Percentiles rank a stretch among this genome's conserved stretches.
Evolutionary conservation across 2,797 vertebrate species (phyloP).

Genomic region (Apogon talboti): DNA sequence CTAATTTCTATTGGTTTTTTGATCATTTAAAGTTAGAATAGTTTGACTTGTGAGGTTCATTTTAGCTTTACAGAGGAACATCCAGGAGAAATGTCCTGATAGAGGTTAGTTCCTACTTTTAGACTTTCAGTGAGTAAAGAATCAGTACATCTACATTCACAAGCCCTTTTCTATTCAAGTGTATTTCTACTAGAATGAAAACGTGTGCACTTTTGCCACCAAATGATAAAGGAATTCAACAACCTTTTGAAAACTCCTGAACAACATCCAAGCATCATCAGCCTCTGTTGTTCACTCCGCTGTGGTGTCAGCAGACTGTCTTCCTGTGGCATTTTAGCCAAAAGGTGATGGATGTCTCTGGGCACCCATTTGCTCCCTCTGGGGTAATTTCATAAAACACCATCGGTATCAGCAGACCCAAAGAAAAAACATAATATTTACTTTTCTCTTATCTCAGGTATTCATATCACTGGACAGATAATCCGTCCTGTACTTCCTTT

Average conservation of each 20-base stretch:
- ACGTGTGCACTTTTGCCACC: neutral
- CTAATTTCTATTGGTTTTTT: too few species aligned
- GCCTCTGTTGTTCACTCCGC: constrained; percentile 14
- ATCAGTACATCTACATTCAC: too few species aligned
- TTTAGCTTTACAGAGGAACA: too few species aligned
- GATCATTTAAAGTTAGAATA: too few species aligned
- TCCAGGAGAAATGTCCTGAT: too few species aligned
- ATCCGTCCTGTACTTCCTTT: constrained; percentile 6
- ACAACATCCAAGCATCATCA: constrained; percentile 41
- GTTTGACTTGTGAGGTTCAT: too few species aligned
- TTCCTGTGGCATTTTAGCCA: constrained; percentile 61
- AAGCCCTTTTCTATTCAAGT: too few species aligned
- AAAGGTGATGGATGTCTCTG: constrained; percentile 69
- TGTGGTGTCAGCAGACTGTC: constrained; percentile 71
- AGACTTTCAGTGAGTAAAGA: too few species aligned
- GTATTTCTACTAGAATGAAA: too few species aligned
- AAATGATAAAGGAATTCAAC: constrained; percentile 13
- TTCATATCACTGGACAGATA: constrained; percentile 24
- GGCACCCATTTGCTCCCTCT: constrained; percentile 54
- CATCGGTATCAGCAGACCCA: constrained; percentile 59
- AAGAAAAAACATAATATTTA: constrained; percentile 44
- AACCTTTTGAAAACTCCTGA: constrained; percentile 19
- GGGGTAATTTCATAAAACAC: constrained; percentile 58
- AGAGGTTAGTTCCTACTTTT: too few species aligned
- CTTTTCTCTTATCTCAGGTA: constrained; percentile 39